Evolutionary conservation across 2,113 vertebrate species (phyloP), one percentile per base, ranked within the genome.

Genomic region (Elephantulus edwardii): DNA sequence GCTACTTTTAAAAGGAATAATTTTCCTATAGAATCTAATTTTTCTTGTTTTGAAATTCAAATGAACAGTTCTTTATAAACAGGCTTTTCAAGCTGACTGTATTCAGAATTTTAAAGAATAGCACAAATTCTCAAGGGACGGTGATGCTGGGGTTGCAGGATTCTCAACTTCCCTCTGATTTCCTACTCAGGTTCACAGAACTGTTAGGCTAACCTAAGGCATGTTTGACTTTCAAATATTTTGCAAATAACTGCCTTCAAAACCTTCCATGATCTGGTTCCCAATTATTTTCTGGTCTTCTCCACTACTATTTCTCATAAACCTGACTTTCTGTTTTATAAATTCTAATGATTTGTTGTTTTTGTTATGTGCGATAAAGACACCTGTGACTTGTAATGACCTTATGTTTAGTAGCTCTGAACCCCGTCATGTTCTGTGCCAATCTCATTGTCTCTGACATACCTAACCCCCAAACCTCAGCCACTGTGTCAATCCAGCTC

Each of bases 1-100:
- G 16, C 33, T 66, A 46, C 40, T 79, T 88, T 88, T 77, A 91
- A 81, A 87, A 40, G 22, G 14, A 90, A 35, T 84, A 40, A 90
- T 64, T 90, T 74, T n/a, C 7, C 50, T 46, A 68, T 46, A 68
- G 68, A 68, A 1, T 68, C 22, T 86, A 1, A 40, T n/a, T 89
- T 75, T 77, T 33, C 40, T 84, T 83, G 8, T 38, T 38, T 58
- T 81, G 38, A 26, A 80, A 93, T 83, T 72, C 22, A 50, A 90
- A 81, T 68, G 42, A 38, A 56, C 50, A 79, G 52, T 56, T 38
- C 66, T 68, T 68, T 68, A 68, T 68, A 68, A 68, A 68, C 35
- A 68, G 66, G 38, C 17, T 5, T 66, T 93, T 82, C 42, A 70
- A 83, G 8, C 3, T 35, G 50, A 58, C 6, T 17, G 5, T 35